Conservation (phyloP, 2,888 invertebrate species). For the Himalopsyche kuldschensis region DNA sequence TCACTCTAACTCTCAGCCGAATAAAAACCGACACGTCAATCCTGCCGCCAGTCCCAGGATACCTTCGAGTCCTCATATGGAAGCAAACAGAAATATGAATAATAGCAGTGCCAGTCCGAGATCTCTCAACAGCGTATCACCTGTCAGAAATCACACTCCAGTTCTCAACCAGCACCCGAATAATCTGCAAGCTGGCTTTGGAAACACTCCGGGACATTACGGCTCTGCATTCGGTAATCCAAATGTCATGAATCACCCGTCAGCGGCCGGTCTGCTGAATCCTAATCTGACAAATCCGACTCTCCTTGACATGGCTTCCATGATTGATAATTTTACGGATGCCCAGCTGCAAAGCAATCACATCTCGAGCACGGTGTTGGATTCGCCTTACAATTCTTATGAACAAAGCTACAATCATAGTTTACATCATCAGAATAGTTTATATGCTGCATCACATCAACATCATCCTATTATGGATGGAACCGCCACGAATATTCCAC, state of each 20-base stretch:
- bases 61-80: constrained; percentile 49
- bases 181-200: constrained; percentile 47
- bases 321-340: constrained; percentile 76
- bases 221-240: constrained; percentile 57
- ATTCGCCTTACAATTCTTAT: constrained; percentile 66
- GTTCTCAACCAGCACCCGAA: constrained; percentile 51
- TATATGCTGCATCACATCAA: constrained; percentile 61
- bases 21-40: constrained; percentile 45
- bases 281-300: constrained; percentile 59
- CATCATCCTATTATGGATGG: constrained; percentile 50
- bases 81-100: constrained; percentile 41
- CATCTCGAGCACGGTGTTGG: constrained; percentile 81
- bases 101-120: constrained; percentile 53
- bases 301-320: constrained; percentile 72
- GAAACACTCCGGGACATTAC: constrained; percentile 50
- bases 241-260: constrained; percentile 51
- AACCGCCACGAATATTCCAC: constrained; percentile 42
- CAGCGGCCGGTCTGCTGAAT: constrained; percentile 53
- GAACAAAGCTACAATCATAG: constrained; percentile 66
- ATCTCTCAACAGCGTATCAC: constrained; percentile 62
- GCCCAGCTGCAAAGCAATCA: constrained; percentile 82
- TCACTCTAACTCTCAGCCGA: constrained; percentile 42
- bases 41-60: constrained; percentile 53
- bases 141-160: constrained; percentile 53
- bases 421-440: constrained; percentile 66